Evolutionary conservation across 2,113 vertebrate genomes (phyloP), one percentile per base, ranked within the genome.

Genomic region (Acrocephalus kingi): DNA sequence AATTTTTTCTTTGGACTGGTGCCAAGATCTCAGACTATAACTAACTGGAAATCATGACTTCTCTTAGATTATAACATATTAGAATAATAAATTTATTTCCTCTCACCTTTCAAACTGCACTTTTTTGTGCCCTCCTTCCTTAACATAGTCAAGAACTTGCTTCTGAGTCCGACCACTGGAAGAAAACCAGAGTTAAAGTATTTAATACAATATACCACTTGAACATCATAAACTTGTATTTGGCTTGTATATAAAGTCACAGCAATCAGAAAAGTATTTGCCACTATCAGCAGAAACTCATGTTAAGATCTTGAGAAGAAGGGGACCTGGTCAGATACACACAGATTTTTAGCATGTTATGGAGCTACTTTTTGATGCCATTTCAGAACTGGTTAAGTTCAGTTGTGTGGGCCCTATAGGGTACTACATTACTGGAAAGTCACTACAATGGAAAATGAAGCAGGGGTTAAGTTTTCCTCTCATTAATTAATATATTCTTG

Each of bases 131-230:
- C 99, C 99, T 25, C 99, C 99, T 97, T 99, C 99, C 96, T 98
- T 99, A 87, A 99, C 99, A 10, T 99, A 99, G 98, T 99, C 99
- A 74, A 99, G 99, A 97, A 99, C 99, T 96, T 99, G 99, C 98
- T 99, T 99, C 98, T 99, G 99, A 68, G 99, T 99, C 92, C 99
- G 99, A 48, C 99, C 99, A 69, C 99, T 99, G 93, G n/a, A 94
- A 92, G 15, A 45, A 91, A 97, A 97, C 67, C 91, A 87, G 0
- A 46, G 31, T 87, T 84, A 56, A 74, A 46, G 13, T 39, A 45
- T 18, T 92, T 68, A 89, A 82, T 24, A 67, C 9, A 43, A 49
- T 68, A 28, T 46, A 82, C 1, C 8, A 85, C 5, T 31, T 54
- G 11, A 23, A 71, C 69, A 89, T 75, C 39, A 67, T 13, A 75